Base-by-base conservation (phyloP, 92 coral and sea anemone species). In the Metridium senile region DNA sequence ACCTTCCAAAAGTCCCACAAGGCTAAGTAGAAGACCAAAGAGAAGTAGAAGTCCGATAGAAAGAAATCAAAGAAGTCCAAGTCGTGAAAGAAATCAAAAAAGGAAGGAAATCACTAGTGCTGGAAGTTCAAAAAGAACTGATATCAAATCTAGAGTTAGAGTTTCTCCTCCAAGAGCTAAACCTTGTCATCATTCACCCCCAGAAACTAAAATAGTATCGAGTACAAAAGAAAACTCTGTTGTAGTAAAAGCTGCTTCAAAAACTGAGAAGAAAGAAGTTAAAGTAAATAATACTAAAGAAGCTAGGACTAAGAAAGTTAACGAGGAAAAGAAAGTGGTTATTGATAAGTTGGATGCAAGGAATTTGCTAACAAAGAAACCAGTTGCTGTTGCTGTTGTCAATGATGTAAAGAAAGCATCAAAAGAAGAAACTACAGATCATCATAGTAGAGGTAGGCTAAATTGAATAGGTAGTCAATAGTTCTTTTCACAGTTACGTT, bases 301-400 rank as follows among this genome's bases (percentile, higher is more conserved):
- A 43, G 45, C 26, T 33, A 33, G 28, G 6, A 28, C 76, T 32
- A 20, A 69, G n/a, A n/a, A n/a, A n/a, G n/a, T n/a, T 19, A 79
- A 58, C 2, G 69, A 62, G 30, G 70, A 79, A 26, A 43, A 70
- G 23, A 57, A 43, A 22, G 33, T 30, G 33, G 22, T 79, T 26
- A 9, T 79, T 25, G 76, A 70, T 33, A 39, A 58, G 69, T 34
- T 49, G 16, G 84, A 79, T 70, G 84, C 84, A 31, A 69, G 84
- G 27, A 79, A 79, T 53, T 65, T 57, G 32, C 28, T 79, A 26
- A 33, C 21, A 27, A 73, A 30, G 56, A 58, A 73, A 73, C 63
- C 61, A 22, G 33, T 58, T 21, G 32, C 64, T 26, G 54, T 73
- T 58, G 33, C 31, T 0, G 34, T 9, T 25, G 46, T 62, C 51